Percentiles rank a stretch among this genome's conserved stretches.
phyloP scores from a whole-genome alignment of 2,113 vertebrate genomes.

The Rostratula benghalensis region DNA sequence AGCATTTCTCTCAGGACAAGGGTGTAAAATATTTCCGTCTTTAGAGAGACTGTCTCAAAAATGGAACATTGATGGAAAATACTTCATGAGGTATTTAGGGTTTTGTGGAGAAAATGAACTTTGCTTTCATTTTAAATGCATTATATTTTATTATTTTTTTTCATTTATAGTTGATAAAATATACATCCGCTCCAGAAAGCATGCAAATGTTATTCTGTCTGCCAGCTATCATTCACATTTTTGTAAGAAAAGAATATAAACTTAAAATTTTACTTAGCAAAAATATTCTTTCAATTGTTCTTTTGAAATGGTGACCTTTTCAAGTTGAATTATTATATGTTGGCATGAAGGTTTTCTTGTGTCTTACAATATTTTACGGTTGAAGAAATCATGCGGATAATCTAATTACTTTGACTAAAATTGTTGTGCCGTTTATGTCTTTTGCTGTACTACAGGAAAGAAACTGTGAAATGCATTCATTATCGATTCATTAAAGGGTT shows the following conservation, averaged over 20 bases:
- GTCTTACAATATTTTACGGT: slow-evolving; percentile 63
- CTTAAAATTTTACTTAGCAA: background rate
- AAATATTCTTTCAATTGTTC: slow-evolving; percentile 54
- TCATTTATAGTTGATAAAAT: slow-evolving; percentile 55
- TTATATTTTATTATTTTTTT: slow-evolving; percentile 9
- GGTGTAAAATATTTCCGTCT: background rate
- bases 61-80: background rate
- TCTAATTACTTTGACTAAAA: slow-evolving; percentile 68
- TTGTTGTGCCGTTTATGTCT: slow-evolving; percentile 58
- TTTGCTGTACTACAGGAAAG: slow-evolving; percentile 55
- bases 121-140: slow-evolving; percentile 34
- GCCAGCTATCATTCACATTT: slow-evolving; percentile 53
- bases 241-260: slow-evolving; percentile 4
- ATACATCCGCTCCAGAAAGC: slow-evolving; percentile 39
- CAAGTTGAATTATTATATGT: slow-evolving; percentile 55
- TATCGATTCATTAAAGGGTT: slow-evolving; percentile 43
- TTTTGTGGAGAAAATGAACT: background rate
- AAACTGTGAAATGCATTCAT: slow-evolving; percentile 35
- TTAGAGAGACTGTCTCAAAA: background rate
- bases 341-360: slow-evolving; percentile 37
- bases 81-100: background rate
- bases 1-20: background rate
- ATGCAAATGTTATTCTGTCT: slow-evolving; percentile 31
- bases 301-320: slow-evolving; percentile 61
- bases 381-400: slow-evolving; percentile 61